Percentiles rank a stretch among this genome's conserved stretches.
Evolutionary conservation across 1,140 invertebrate genomes (phyloP).

Genomic region (Oedothorax gibbosus): DNA sequence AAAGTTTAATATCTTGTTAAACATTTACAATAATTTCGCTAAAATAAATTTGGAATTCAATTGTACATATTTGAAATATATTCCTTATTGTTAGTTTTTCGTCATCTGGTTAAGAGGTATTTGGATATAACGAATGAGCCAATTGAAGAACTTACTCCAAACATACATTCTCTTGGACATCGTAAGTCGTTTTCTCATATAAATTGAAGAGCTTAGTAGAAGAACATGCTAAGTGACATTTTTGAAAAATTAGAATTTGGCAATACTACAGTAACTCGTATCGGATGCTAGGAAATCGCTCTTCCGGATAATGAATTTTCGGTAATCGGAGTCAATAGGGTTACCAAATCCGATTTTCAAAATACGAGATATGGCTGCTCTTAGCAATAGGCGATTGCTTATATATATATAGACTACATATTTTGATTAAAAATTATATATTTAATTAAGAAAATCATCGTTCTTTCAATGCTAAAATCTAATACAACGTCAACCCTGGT

Average conservation of each 20-base stretch:
- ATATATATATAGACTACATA: too few relatives aligned
- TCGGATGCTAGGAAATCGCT: not conserved
- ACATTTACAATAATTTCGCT: not conserved
- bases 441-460: too few relatives aligned
- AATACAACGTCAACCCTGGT: too few relatives aligned
- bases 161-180: slow-evolving; percentile 52
- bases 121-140: slow-evolving; percentile 54
- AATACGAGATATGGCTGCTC: not conserved
- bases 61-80: not conserved
- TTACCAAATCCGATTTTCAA: not conserved
- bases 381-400: too few relatives aligned
- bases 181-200: slow-evolving; percentile 35
- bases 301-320: not conserved
- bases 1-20: not conserved
- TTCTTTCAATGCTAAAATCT: too few relatives aligned
- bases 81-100: slow-evolving; percentile 46
- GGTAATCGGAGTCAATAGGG: not conserved
- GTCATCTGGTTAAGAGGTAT: slow-evolving; percentile 56
- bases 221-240: too few relatives aligned
- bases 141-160: slow-evolving; percentile 49
- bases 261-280: not conserved
- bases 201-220: too few relatives aligned
- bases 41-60: not conserved
- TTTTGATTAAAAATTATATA: too few relatives aligned
- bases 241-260: not conserved